Percentiles rank a stretch among this genome's conserved stretches.
Conservation (phyloP, 1,140 invertebrate species). For the Anastatus disparis region DNA sequence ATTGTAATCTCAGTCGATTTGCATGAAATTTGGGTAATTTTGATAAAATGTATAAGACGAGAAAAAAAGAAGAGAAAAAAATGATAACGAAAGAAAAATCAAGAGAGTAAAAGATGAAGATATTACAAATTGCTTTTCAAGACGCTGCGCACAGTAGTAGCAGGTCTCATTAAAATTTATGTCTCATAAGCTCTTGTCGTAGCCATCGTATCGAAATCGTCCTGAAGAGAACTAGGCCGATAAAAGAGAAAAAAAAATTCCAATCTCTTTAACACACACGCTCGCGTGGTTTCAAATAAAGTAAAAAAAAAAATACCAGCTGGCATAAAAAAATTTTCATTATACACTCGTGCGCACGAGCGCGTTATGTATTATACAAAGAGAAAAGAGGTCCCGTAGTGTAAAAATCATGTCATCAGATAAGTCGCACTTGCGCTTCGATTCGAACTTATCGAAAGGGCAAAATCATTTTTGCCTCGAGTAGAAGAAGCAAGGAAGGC, state of each 20-base stretch:
- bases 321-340: slow-evolving; percentile 33
- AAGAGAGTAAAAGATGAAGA: background rate
- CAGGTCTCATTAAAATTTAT: too few relatives aligned
- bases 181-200: too few relatives aligned
- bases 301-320: background rate
- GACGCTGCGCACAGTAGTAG: too few relatives aligned
- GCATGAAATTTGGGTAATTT: too few relatives aligned
- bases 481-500: background rate
- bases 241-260: slow-evolving; percentile 1
- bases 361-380: too few relatives aligned
- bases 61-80: background rate
- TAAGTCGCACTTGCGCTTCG: background rate
- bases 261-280: slow-evolving; percentile 2
- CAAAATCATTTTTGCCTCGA: slow-evolving; percentile 5
- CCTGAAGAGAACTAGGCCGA: background rate
- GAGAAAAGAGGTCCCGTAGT: background rate
- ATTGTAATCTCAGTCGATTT: too few relatives aligned
- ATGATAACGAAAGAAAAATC: background rate
- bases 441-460: slow-evolving; percentile 31
- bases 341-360: background rate
- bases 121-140: too few relatives aligned
- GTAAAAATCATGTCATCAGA: background rate
- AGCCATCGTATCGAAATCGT: slow-evolving; percentile 5
- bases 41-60: background rate
- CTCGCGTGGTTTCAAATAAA: too few relatives aligned